Evolutionary conservation across 2,888 invertebrate species (phyloP).

Genomic region (Dysmachus trigonus): DNA sequence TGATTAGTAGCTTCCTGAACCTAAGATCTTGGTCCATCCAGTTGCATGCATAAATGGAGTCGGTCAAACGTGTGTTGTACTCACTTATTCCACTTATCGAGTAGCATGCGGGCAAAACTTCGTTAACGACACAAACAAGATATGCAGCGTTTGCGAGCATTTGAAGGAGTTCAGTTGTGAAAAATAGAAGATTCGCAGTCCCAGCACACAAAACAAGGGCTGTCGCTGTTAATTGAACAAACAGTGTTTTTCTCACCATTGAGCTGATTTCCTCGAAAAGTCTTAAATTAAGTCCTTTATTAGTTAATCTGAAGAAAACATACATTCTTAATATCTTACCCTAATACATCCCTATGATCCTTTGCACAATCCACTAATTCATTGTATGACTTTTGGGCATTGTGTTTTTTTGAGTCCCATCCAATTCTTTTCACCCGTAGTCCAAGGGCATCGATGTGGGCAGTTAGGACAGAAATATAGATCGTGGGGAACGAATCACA

Average conservation of each 20-base stretch:
- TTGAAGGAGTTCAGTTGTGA: neutral
- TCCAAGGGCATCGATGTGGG: neutral
- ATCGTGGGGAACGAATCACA: neutral
- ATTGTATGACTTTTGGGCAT: neutral
- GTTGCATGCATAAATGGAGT: neutral
- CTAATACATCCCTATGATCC: neutral
- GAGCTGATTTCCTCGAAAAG: neutral
- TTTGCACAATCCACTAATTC: neutral
- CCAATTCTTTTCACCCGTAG: neutral
- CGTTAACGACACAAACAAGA: neutral
- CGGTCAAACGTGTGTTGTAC: neutral
- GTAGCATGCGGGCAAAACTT: neutral
- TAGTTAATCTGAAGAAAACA: neutral
- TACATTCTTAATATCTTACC: neutral
- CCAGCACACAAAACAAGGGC: neutral
- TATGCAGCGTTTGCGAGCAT: neutral
- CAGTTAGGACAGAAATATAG: neutral
- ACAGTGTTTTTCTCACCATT: neutral
- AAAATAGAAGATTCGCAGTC: neutral
- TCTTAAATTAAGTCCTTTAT: neutral
- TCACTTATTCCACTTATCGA: neutral
- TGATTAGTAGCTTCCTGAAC: neutral
- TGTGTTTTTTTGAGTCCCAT: neutral
- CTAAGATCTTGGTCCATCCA: neutral
- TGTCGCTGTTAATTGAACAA: neutral